These are phyloP conservation scores for Teinopalpus imperialis DNA, from an alignment of 2,888 invertebrate species.

Conservation along the genomic window DNA sequence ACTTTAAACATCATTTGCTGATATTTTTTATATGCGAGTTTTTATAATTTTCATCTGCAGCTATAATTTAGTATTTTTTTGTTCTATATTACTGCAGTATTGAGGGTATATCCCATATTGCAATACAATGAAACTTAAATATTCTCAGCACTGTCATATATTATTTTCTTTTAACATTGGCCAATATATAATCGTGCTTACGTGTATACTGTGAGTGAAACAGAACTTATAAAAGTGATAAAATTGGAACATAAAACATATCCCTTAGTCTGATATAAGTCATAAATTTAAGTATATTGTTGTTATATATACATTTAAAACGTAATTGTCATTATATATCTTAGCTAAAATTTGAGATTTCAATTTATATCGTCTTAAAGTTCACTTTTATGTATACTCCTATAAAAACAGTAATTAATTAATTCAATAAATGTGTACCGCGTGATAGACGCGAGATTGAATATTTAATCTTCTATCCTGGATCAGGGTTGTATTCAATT, in stretches of 20 bases:
- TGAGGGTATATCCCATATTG: no score
- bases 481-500: conserved; percentile 47
- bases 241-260: conserved; percentile 73
- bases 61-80: not conserved
- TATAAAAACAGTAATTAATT: conserved; percentile 1
- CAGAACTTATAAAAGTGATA: conserved; percentile 54
- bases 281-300: conserved; percentile 41
- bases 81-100: no score
- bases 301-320: conserved; percentile 35
- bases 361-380: conserved; percentile 12
- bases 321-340: conserved; percentile 9
- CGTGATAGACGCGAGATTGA: conserved; percentile 72
- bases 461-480: conserved; percentile 37
- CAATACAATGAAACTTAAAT: not conserved
- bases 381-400: conserved; percentile 11
- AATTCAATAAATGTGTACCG: conserved; percentile 50
- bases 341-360: conserved; percentile 15
- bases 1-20: conserved; percentile 57
- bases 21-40: conserved; percentile 34
- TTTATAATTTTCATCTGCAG: conserved; percentile 24
- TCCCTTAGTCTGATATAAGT: conserved; percentile 69
- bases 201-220: conserved; percentile 7
- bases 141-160: not conserved
- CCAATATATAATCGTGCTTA: not conserved
- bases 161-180: not conserved